phyloP scores from a whole-genome alignment of 2,113 vertebrate species.

The Bubo blakistoni region DNA sequence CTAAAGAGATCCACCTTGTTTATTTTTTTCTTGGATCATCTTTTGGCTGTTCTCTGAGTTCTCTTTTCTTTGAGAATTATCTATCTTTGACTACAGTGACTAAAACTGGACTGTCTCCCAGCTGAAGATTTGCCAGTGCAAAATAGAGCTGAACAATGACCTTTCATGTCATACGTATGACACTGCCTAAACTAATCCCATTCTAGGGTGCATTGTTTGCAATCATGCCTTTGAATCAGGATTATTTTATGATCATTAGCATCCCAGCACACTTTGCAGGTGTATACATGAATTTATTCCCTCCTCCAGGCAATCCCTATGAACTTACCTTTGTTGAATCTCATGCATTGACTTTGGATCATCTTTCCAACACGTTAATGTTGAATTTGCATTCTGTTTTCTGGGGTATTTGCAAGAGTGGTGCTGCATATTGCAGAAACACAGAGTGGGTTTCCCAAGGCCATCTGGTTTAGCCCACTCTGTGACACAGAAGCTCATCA shows the following conservation, averaged over 20 bases:
- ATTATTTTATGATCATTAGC: not conserved
- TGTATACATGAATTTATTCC: not conserved
- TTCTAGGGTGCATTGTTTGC: not conserved
- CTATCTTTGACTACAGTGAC: not conserved
- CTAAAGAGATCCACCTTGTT: not conserved
- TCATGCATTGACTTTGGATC: not conserved
- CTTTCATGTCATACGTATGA: not conserved
- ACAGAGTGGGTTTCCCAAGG: not conserved
- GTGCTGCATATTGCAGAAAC: not conserved
- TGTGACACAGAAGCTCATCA: not conserved
- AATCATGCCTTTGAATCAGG: not conserved
- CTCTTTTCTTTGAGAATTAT: not conserved
- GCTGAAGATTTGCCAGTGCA: not conserved
- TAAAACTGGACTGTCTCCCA: not conserved
- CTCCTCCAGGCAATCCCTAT: not conserved
- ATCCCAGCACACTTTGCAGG: not conserved
- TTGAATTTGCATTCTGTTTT: not conserved
- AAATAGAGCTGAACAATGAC: not conserved
- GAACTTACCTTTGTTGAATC: not conserved
- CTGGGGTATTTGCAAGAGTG: not conserved
- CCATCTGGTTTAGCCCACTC: not conserved
- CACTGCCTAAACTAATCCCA: not conserved
- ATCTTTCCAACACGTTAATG: not conserved
- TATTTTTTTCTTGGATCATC: not conserved
- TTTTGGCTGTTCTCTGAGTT: not conserved